Evolutionary conservation across 2,113 vertebrate genomes (phyloP), one percentile per base, ranked within the genome.

Genomic region (Colossoma macropomum): DNA sequence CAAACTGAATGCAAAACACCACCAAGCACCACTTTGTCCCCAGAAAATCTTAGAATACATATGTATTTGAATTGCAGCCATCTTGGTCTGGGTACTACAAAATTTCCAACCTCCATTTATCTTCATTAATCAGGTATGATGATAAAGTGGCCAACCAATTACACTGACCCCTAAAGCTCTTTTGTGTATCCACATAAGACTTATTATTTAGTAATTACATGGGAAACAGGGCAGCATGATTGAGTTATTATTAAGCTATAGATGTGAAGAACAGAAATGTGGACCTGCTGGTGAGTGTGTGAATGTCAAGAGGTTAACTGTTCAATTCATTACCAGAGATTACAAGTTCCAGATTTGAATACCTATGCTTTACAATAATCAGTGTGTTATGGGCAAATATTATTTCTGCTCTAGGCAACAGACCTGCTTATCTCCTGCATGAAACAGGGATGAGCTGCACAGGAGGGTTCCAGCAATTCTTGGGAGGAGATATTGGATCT

Each of bases 391-490:
- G 15, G 65, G 25, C 32, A 81, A 72, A 85, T 27, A 81, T 72
- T 81, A 50, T 70, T 66, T 80, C n/a, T 72, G 74, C 66, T 25
- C 65, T 48, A 83, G n/a, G 72, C 81, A 83, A 83, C 72, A 48
- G 54, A 4, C 16, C 17, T 0, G 50, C 60, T 82, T 86, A 74
- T 86, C 71, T 86, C 52, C 27, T 27, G 21, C 69, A 78, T 72
- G 78, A 77, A 66, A 68, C 21, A 38, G 66, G 8, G 27, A 62
- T 75, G 70, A 70, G 87, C 79, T 75, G 84, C 84, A 88, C 77
- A 86, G 48, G 76, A 82, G 79, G 87, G 88, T 91, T 92, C 86
- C 90, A 90, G 85, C 79, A 87, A 89, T 86, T 86, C 50, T 68
- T 80, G 60, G 84, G 69, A 60, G 86, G 85, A 70, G 62, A 60